Percentiles rank a stretch among this genome's conserved stretches.
phyloP scores from a whole-genome alignment of 2,888 invertebrate species.

The Steinernema hermaphroditum region DNA sequence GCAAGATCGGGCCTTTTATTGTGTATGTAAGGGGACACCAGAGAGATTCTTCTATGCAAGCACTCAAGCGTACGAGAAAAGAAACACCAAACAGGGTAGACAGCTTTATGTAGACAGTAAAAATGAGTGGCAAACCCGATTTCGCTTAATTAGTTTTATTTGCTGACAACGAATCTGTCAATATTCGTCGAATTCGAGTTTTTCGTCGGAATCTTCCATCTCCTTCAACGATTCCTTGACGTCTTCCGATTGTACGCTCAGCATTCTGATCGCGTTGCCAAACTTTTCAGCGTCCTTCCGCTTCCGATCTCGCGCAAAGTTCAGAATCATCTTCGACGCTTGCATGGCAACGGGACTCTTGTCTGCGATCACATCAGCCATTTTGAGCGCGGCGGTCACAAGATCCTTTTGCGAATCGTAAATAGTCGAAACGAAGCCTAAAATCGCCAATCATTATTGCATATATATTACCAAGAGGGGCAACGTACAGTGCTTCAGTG shows the following conservation, averaged over 20 bases:
- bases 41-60: no score
- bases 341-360: conserved; percentile 95
- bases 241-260: background rate
- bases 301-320: conserved; percentile 81
- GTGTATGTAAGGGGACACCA: no score
- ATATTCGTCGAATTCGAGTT: background rate
- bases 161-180: background rate
- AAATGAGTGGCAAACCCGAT: no score
- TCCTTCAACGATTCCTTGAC: background rate
- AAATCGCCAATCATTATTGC: conserved; percentile 45
- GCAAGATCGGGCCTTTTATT: no score
- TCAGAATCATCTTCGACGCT: conserved; percentile 80
- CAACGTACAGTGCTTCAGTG: conserved; percentile 45
- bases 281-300: background rate
- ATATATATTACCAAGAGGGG: background rate
- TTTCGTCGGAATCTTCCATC: background rate
- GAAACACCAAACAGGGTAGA: no score
- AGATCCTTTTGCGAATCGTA: conserved; percentile 77
- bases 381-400: conserved; percentile 75
- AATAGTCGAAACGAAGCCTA: conserved; percentile 80
- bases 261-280: background rate
- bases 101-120: no score
- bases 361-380: conserved; percentile 80
- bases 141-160: no score
- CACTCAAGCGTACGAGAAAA: no score